phyloP scores from a whole-genome alignment of 2,888 invertebrate genomes.

The Eupithecia vulgata region DNA sequence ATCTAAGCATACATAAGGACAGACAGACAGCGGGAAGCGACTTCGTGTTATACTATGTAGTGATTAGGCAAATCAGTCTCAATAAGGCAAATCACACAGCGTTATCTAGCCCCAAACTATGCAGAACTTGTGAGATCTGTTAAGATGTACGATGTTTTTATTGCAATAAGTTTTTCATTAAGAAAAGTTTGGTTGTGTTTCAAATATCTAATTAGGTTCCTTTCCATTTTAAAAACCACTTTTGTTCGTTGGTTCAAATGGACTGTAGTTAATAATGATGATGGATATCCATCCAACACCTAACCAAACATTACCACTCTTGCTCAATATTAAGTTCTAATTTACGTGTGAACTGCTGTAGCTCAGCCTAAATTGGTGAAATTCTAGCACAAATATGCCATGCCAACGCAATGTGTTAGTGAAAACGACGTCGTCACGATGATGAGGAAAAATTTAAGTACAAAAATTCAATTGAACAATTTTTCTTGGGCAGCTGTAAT shows the following conservation, averaged over 20 bases:
- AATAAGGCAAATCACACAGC: too few relatives aligned
- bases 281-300: not conserved
- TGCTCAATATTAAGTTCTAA: slow-evolving; percentile 22
- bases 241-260: not conserved
- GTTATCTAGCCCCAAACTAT: not conserved
- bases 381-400: slow-evolving; percentile 28
- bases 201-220: too few relatives aligned
- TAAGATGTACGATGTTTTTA: too few relatives aligned
- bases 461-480: not conserved
- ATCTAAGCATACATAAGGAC: too few relatives aligned
- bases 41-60: too few relatives aligned
- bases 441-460: slow-evolving; percentile 2
- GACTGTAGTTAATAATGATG: not conserved
- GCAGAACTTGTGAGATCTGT: not conserved
- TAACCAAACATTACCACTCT: not conserved
- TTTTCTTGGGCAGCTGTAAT: not conserved
- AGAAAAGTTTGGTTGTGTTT: too few relatives aligned
- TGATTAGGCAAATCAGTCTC: too few relatives aligned
- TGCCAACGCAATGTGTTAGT: slow-evolving; percentile 27
- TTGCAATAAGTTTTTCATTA: too few relatives aligned
- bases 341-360: slow-evolving; percentile 35
- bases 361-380: slow-evolving; percentile 27
- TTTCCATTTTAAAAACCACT: too few relatives aligned
- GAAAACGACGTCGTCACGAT: slow-evolving; percentile 12
- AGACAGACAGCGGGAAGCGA: too few relatives aligned